Evolutionary conservation across 2,888 invertebrate species (phyloP).

Genomic region (Tricholauxania praeusta): DNA sequence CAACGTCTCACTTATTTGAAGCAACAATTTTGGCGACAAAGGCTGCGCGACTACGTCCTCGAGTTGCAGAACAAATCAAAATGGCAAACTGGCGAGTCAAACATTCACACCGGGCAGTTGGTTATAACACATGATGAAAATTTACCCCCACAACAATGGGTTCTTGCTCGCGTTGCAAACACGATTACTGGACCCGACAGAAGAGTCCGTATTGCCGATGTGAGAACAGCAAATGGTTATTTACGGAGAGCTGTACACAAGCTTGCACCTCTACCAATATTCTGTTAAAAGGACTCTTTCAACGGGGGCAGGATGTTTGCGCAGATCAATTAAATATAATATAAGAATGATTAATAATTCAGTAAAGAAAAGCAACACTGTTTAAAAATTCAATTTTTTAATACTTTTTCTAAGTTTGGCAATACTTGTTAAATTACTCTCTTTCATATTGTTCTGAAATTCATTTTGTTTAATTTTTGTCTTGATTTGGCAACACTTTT

Average conservation of each 20-base stretch:
- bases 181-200: no score
- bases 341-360: no score
- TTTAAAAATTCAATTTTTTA: no score
- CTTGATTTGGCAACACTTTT: no score
- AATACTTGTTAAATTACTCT: no score
- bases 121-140: constrained; percentile 29
- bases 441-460: no score
- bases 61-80: constrained; percentile 10
- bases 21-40: constrained; percentile 27
- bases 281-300: neutral
- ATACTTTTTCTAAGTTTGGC: no score
- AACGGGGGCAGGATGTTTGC: neutral
- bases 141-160: constrained; percentile 24
- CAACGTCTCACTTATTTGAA: constrained; percentile 21
- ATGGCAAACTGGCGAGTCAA: constrained; percentile 17
- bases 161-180: neutral
- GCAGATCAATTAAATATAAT: neutral
- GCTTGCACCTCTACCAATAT: neutral
- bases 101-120: constrained; percentile 28
- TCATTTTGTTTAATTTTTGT: no score
- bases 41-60: constrained; percentile 16
- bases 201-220: neutral
- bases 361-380: no score
- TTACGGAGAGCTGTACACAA: neutral
- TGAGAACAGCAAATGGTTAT: neutral